A percentile compares a stretch with the other conserved stretches of the same genome.
Conservation (phyloP, 2,888 invertebrate species). For the Cordilura impudica region DNA sequence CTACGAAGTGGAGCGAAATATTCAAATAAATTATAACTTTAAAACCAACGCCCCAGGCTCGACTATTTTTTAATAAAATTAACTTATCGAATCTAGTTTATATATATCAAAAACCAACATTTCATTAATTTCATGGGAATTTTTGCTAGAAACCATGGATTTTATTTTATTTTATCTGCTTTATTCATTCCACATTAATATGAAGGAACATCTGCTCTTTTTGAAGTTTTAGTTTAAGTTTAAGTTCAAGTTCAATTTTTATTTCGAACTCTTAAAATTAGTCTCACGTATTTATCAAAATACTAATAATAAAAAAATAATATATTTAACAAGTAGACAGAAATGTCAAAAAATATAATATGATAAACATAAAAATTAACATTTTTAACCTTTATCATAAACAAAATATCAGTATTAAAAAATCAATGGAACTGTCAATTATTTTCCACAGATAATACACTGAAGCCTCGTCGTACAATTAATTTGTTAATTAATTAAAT, state of each 20-base stretch:
- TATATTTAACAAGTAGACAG: constrained; percentile 32
- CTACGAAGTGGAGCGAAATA: no score
- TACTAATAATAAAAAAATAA: not conserved
- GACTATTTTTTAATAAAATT: no score
- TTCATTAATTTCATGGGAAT: not conserved
- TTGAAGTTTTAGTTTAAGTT: constrained; percentile 50
- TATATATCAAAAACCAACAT: no score
- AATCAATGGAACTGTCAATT: constrained; percentile 37
- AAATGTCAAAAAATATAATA: constrained; percentile 60
- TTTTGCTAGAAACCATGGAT: no score
- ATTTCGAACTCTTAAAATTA: constrained; percentile 36
- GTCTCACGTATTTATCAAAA: constrained; percentile 50
- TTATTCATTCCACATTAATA: not conserved
- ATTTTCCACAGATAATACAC: not conserved
- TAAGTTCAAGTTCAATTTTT: constrained; percentile 58
- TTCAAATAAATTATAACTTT: no score
- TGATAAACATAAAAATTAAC: constrained; percentile 24
- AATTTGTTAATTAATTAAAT: no score
- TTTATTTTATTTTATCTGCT: not conserved
- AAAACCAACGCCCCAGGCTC: no score
- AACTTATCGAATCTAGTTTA: no score
- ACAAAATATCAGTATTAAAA: constrained; percentile 43
- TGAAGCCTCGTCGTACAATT: no score
- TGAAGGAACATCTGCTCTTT: not conserved
- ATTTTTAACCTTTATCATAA: constrained; percentile 49